A percentile compares a stretch with the other conserved stretches of the same genome.
Conservation (phyloP, 2,113 vertebrate genomes). For the Burhinus bistriatus region DNA sequence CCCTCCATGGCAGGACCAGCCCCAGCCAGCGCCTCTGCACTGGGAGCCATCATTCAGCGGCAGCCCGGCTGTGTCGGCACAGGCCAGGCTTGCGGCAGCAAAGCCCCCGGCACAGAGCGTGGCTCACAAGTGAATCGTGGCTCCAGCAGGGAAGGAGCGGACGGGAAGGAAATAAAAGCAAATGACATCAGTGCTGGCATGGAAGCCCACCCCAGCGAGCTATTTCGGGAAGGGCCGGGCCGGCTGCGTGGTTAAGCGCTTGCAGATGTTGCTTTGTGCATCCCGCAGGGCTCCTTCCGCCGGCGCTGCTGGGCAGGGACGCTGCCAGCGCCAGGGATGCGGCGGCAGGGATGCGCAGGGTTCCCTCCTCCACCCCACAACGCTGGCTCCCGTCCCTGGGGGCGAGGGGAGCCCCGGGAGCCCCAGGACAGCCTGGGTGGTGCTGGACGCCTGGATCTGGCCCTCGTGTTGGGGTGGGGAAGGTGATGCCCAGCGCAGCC, state of each 20-base stretch:
- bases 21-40: not conserved
- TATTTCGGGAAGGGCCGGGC: conserved; percentile 71
- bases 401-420: fast-evolving
- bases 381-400: fast-evolving
- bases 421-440: not conserved
- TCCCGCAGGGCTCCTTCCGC: not conserved
- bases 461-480: fast-evolving
- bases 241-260: conserved; percentile 30
- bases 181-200: conserved; percentile 71
- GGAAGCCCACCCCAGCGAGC: conserved; percentile 50
- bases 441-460: fast-evolving
- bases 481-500: fast-evolving
- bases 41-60: not conserved
- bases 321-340: fast-evolving
- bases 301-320: not conserved
- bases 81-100: not conserved
- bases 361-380: not conserved
- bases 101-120: not conserved
- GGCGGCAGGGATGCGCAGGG: fast-evolving
- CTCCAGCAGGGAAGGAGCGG: not conserved
- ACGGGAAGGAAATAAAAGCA: conserved; percentile 66
- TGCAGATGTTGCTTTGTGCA: conserved; percentile 63
- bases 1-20: fast-evolving
- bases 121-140: not conserved
- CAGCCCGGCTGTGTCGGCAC: not conserved